These are phyloP conservation scores for Schizopygopsis malacanthus DNA, from an alignment of 2,797 vertebrate species.

Conservation along the genomic window DNA sequence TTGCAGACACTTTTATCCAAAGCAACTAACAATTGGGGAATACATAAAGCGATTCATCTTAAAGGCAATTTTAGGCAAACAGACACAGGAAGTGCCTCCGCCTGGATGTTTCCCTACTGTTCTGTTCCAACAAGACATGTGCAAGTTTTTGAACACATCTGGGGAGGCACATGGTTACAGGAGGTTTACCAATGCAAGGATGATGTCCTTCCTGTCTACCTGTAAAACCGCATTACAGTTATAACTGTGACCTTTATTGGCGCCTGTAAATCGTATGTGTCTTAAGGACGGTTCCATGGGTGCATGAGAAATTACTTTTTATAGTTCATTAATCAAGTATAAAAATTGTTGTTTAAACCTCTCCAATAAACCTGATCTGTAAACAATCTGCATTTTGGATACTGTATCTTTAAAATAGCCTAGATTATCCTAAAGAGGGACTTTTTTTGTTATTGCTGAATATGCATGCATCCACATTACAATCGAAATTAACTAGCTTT, in stretches of 20 bases:
- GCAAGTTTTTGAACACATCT: no score
- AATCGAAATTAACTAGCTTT: neutral
- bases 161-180: neutral
- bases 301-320: neutral
- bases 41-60: no score
- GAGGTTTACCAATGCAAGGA: neutral
- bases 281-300: neutral
- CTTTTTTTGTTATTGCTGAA: neutral
- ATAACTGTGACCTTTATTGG: neutral
- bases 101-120: neutral
- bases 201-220: neutral
- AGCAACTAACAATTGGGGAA: no score
- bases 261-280: neutral
- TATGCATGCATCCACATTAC: neutral
- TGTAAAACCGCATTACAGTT: neutral
- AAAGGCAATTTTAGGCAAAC: no score
- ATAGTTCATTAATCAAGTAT: neutral
- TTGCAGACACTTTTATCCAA: no score
- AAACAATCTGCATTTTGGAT: neutral
- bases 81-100: no score
- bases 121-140: no score
- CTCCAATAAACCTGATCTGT: neutral
- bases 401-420: neutral
- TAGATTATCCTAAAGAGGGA: neutral
- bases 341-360: neutral